A percentile compares a stretch with the other conserved stretches of the same genome.
Conservation (phyloP, 2,888 invertebrate species). For the Sminthurinus aureus region DNA sequence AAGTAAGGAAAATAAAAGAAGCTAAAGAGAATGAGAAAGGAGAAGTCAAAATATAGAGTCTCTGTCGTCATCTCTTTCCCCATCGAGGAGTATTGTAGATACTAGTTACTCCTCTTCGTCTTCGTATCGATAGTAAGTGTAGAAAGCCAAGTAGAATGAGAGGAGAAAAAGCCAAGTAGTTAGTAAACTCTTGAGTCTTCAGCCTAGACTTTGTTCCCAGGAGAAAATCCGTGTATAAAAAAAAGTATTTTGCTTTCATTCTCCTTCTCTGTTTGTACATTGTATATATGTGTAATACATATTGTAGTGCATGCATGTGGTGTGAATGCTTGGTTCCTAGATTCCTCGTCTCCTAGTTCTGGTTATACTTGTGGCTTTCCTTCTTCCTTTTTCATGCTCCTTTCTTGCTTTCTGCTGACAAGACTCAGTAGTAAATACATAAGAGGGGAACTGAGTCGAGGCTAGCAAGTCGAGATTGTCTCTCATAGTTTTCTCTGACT, state of each 20-base stretch:
- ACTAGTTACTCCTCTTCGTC: background rate
- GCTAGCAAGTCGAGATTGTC: background rate
- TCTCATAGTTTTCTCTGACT: background rate
- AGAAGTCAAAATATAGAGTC: background rate
- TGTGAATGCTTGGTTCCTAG: background rate
- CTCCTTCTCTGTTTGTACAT: background rate
- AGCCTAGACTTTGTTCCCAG: background rate
- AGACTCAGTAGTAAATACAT: background rate
- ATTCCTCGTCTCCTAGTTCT: no score
- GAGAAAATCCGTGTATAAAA: background rate
- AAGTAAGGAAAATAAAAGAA: slow-evolving; percentile 1
- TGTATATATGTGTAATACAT: no score
- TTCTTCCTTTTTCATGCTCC: background rate
- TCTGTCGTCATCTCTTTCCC: background rate
- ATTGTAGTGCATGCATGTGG: no score
- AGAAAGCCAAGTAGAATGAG: background rate
- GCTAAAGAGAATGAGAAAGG: background rate
- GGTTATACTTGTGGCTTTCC: slow-evolving; percentile 17
- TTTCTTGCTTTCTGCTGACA: background rate
- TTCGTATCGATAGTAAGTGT: background rate
- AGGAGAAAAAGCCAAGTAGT: slow-evolving; percentile 12
- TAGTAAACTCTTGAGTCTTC: slow-evolving; percentile 14
- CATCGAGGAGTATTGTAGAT: background rate
- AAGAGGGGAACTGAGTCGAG: background rate
- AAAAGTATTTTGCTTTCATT: background rate